Base-by-base conservation (phyloP, 2,888 invertebrate genomes). In the Tachina grossa region DNA sequence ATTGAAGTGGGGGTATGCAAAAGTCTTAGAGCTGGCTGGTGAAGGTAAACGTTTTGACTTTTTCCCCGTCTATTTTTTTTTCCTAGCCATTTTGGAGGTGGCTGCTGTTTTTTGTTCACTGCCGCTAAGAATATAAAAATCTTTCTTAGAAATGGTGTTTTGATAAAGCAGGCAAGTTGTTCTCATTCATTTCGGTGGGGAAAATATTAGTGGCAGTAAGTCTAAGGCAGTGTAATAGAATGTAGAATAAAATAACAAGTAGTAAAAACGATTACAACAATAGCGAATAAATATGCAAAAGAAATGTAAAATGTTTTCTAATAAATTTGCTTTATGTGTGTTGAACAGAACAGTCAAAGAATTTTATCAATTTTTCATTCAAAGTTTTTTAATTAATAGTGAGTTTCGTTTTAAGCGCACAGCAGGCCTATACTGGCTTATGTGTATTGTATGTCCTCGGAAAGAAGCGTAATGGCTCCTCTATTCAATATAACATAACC, bases 291-390 rank as follows among this genome's bases (percentile, higher is more conserved):
- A 90, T 90, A 91, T 90, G 90, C 90, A 92, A 90, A 91, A 87
- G 90, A 89, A 91, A 90, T 89, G 84, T 78, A 85, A 88, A 88
- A 91, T 90, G 89, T 90, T 92, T 92, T 92, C 92, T 92, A 92
- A 92, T 92, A 92, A 92, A 92, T 92, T 92, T 92, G 89, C 91
- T 92, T 91, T 91, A 92, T 92, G 92, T 91, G 5, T 45, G 8
- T 14, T 43, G 22, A 43, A 41, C 71, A 79, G 71, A 47, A n/a
- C 6, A 49, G 19, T 22, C 13, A 72, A 79, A 16, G 71, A 55
- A 16, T 71, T 53, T 0, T 9, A 19, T 68, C 49, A 31, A 31
- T 49, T 10, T 10, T 8, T 8, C 8, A 6, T 8, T 31, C 3
- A 49, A 49, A 49, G 0, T 31, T 31, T 31, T 22, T n/a, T n/a